A percentile compares a stretch with the other conserved stretches of the same genome.
phyloP scores from a whole-genome alignment of 2,797 vertebrate species.

The Aselliscus stoliczkanus region DNA sequence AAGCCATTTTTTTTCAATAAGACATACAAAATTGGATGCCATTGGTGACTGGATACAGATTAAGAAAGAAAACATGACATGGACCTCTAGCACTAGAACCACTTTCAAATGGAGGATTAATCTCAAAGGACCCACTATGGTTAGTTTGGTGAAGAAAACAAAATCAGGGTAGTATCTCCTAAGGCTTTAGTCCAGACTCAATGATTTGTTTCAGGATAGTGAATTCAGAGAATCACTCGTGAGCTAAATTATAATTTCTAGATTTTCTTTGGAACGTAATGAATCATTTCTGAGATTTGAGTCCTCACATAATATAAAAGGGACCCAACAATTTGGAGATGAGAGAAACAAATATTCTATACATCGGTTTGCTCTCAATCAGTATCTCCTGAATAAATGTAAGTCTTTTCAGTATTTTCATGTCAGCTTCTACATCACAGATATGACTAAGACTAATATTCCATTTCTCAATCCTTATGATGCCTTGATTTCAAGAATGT shows the following conservation, averaged over 20 bases:
- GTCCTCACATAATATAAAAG: background rate
- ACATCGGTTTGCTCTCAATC: background rate
- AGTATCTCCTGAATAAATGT: background rate
- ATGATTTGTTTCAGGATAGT: background rate
- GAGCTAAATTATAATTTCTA: background rate
- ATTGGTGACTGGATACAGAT: background rate
- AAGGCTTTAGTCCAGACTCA: background rate
- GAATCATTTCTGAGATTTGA: background rate
- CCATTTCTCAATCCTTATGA: background rate
- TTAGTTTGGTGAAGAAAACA: background rate
- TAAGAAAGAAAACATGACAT: background rate
- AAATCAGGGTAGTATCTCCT: background rate
- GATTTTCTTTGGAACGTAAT: slow-evolving; percentile 4
- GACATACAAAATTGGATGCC: background rate
- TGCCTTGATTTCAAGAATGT: background rate
- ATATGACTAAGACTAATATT: background rate
- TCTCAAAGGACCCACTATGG: background rate
- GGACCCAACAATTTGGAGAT: background rate
- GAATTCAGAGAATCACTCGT: background rate
- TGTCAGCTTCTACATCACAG: background rate
- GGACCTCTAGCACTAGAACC: background rate
- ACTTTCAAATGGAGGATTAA: background rate
- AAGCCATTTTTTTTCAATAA: background rate
- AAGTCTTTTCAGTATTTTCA: background rate
- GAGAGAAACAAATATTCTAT: background rate